phyloP scores from a whole-genome alignment of 1,140 invertebrate genomes.

The Venturia canescens region DNA sequence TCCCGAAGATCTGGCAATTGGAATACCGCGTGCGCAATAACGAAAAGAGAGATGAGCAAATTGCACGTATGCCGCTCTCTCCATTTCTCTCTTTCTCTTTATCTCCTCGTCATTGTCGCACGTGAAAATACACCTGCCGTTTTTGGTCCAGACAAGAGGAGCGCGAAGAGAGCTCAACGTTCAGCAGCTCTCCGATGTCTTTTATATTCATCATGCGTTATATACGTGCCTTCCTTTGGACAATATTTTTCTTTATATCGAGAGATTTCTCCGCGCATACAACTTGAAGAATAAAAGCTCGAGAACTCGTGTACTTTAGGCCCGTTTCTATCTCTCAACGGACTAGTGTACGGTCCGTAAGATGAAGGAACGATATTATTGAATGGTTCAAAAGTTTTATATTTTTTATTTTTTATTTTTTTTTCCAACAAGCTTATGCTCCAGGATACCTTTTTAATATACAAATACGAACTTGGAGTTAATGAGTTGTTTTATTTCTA shows the following conservation, averaged over 20 bases:
- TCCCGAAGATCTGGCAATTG: too few species aligned
- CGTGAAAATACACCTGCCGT: slow-evolving; percentile 38
- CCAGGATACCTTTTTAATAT: background rate
- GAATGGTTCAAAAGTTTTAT: background rate
- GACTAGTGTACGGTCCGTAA: background rate
- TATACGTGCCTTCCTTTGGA: background rate
- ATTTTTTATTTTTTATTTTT: slow-evolving; percentile 15
- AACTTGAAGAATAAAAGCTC: slow-evolving; percentile 7
- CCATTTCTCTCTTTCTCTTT: too few species aligned
- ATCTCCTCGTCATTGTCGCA: background rate
- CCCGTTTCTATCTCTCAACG: background rate
- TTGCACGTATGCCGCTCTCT: slow-evolving; percentile 20
- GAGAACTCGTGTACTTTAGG: slow-evolving; percentile 10
- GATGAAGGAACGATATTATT: background rate
- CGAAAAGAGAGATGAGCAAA: slow-evolving; percentile 24
- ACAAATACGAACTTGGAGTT: background rate
- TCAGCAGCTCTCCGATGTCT: slow-evolving; percentile 35
- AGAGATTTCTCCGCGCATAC: slow-evolving; percentile 14
- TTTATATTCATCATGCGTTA: slow-evolving; percentile 20
- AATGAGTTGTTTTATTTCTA: background rate
- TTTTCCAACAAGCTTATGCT: background rate
- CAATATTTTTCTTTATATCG: background rate
- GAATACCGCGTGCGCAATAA: background rate
- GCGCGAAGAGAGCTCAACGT: slow-evolving; percentile 6
- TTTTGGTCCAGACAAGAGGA: slow-evolving; percentile 21